Percentiles rank a stretch among this genome's conserved stretches.
phyloP scores from a whole-genome alignment of 2,888 invertebrate species.

The Steinernema scapterisci region DNA sequence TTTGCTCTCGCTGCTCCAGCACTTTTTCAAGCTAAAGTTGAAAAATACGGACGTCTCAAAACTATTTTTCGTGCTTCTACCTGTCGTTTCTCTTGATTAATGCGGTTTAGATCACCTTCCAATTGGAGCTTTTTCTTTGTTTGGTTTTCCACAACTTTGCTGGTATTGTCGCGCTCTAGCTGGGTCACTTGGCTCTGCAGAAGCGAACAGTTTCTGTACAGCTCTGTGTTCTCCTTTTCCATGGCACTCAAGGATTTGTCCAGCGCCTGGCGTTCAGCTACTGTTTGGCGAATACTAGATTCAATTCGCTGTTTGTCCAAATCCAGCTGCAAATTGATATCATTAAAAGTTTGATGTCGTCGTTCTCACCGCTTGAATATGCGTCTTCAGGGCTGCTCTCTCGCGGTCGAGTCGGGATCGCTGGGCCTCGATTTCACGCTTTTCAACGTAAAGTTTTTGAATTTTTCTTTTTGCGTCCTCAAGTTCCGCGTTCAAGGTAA shows the following conservation, averaged over 20 bases:
- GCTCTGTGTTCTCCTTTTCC: slow-evolving; percentile 58
- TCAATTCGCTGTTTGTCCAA: slow-evolving; percentile 54
- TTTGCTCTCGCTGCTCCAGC: slow-evolving; percentile 52
- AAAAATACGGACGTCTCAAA: background rate
- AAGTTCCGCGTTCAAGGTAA: slow-evolving; percentile 31
- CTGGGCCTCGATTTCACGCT: slow-evolving; percentile 37
- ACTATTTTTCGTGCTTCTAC: slow-evolving; percentile 36
- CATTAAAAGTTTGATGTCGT: background rate
- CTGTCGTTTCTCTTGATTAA: slow-evolving; percentile 57
- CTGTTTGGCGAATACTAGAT: slow-evolving; percentile 50
- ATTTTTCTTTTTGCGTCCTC: slow-evolving; percentile 35
- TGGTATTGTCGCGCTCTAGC: slow-evolving; percentile 52
- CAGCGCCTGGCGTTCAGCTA: slow-evolving; percentile 54
- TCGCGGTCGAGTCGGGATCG: slow-evolving; percentile 34
- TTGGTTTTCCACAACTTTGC: slow-evolving; percentile 33
- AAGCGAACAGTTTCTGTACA: slow-evolving; percentile 56
- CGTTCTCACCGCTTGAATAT: slow-evolving; percentile 33
- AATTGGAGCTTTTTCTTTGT: slow-evolving; percentile 51
- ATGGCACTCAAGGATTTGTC: slow-evolving; percentile 60
- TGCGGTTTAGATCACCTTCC: slow-evolving; percentile 45
- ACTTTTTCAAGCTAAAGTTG: slow-evolving; percentile 51
- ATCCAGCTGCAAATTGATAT: slow-evolving; percentile 51
- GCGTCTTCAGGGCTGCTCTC: slow-evolving; percentile 32
- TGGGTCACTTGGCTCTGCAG: slow-evolving; percentile 55
- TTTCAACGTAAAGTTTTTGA: slow-evolving; percentile 26